Evolutionary conservation across 2,888 invertebrate genomes (phyloP).

Genomic region (Pseudoips prasinana): DNA sequence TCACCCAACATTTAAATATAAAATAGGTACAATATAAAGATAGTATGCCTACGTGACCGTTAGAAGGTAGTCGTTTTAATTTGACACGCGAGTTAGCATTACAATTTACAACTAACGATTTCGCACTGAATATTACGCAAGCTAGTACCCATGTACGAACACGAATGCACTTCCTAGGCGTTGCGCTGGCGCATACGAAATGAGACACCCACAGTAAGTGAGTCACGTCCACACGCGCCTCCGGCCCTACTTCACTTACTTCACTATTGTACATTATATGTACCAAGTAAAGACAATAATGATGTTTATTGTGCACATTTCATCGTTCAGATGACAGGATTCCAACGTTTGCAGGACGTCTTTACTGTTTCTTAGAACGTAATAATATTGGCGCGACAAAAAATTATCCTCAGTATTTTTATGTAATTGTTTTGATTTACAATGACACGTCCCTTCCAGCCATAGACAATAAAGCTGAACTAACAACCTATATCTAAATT

Average conservation of each 20-base stretch:
- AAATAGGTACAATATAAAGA: no score
- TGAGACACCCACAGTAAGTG: conserved; percentile 60
- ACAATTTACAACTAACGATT: conserved; percentile 22
- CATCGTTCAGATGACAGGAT: conserved; percentile 39
- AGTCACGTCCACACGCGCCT: conserved; percentile 50
- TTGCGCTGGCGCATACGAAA: conserved; percentile 62
- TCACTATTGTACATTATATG: conserved; percentile 32
- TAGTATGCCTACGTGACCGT: no score
- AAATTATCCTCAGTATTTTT: no score
- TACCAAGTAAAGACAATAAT: conserved; percentile 42
- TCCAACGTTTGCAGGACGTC: conserved; percentile 48
- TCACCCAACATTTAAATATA: no score
- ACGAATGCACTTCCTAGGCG: conserved; percentile 68
- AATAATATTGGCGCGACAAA: no score
- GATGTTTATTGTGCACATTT: conserved; percentile 38
- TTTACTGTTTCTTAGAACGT: no score
- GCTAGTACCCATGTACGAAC: conserved; percentile 35
- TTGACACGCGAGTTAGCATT: conserved; percentile 4
- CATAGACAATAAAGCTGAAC: no score
- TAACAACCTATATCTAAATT: no score
- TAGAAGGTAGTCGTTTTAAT: no score
- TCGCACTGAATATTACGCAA: conserved; percentile 42
- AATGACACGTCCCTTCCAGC: no score
- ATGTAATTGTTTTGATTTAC: no score
- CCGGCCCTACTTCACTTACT: conserved; percentile 31